Evolutionary conservation across 1,140 invertebrate species (phyloP), one percentile per base, ranked within the genome.

Genomic region (Drosophila bifasciata): DNA sequence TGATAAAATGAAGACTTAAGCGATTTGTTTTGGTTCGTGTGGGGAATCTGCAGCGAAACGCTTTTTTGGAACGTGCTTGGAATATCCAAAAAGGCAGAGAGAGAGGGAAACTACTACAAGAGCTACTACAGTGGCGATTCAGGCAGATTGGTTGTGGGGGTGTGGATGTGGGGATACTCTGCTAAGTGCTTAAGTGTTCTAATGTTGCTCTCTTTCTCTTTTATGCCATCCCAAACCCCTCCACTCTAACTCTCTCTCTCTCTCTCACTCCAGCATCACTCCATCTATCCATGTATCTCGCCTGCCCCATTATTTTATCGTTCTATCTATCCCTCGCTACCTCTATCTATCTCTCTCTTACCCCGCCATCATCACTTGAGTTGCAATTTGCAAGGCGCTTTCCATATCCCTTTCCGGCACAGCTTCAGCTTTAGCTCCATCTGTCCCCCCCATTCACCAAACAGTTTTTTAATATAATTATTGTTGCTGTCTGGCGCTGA

Each of bases 141-240:
- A 59, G 45, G 51, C 25, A 51, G 11, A 51, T 43, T 45, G 48
- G 39, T 17, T 41, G 43, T 9, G 28, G 49, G 43, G 40, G 3
- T n/a, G 19, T 9, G 16, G 59, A 17, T 13, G 9, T 9, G 17
- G 17, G 17, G 13, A 23, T 32, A 50, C 45, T 36, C 46, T 51
- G 63, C 79, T 84, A 83, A 83, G 79, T 85, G 79, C 81, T 83
- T 83, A 83, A 83, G 79, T 83, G 79, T 83, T 83, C 79, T 84
- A 83, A 83, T 83, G 79, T 85, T 79, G 68, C 83, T 79, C 63
- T 72, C 59, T 72, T 76, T 74, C 69, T 43, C 25, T 49, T 58
- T 66, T 46, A 66, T 68, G 40, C 40, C 15, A 16, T 50, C 52
- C 25, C n/a, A n/a, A 13, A 21, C 39, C 57, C 60, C n/a, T n/a